These are phyloP conservation scores for Drosophila nannoptera DNA, from an alignment of 1,140 invertebrate genomes.

Conservation along the genomic window DNA sequence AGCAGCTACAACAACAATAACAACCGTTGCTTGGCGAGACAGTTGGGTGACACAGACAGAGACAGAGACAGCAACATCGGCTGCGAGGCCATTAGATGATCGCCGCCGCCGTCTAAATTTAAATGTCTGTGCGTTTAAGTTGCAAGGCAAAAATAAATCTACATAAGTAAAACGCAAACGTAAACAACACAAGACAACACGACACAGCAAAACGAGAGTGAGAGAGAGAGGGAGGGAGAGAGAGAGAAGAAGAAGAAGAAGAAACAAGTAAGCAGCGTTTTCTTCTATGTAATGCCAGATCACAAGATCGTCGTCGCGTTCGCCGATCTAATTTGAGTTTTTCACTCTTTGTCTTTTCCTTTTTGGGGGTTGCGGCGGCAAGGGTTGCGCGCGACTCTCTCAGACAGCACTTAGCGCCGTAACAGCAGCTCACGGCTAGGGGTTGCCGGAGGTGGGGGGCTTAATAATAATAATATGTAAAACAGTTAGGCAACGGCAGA, in stretches of 20 bases:
- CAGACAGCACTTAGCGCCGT: background rate
- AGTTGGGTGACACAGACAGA: slow-evolving; percentile 58
- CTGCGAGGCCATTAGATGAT: slow-evolving; percentile 72
- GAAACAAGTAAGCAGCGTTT: slow-evolving; percentile 26
- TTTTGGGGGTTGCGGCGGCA: slow-evolving; percentile 7
- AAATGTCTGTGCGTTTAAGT: slow-evolving; percentile 75
- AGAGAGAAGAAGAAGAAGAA: background rate
- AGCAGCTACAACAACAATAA: slow-evolving; percentile 35
- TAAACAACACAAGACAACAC: slow-evolving; percentile 35
- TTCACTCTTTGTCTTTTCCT: background rate
- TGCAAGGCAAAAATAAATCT: slow-evolving; percentile 74
- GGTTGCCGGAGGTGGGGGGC: background rate
- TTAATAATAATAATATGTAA: slow-evolving; percentile 19
- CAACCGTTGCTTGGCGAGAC: slow-evolving; percentile 60
- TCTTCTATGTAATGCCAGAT: slow-evolving; percentile 33
- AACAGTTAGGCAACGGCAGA: slow-evolving; percentile 6
- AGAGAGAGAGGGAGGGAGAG: no score
- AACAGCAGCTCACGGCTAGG: no score
- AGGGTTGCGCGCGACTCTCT: slow-evolving; percentile 5
- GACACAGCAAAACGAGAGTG: no score
- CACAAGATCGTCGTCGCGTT: slow-evolving; percentile 31
- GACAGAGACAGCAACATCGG: slow-evolving; percentile 1
- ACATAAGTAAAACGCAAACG: slow-evolving; percentile 48
- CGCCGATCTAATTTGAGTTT: slow-evolving; percentile 18
- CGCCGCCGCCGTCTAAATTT: slow-evolving; percentile 72